A percentile compares a stretch with the other conserved stretches of the same genome.
Evolutionary conservation across 1,140 invertebrate genomes (phyloP).

Genomic region (Cylas formicarius): DNA sequence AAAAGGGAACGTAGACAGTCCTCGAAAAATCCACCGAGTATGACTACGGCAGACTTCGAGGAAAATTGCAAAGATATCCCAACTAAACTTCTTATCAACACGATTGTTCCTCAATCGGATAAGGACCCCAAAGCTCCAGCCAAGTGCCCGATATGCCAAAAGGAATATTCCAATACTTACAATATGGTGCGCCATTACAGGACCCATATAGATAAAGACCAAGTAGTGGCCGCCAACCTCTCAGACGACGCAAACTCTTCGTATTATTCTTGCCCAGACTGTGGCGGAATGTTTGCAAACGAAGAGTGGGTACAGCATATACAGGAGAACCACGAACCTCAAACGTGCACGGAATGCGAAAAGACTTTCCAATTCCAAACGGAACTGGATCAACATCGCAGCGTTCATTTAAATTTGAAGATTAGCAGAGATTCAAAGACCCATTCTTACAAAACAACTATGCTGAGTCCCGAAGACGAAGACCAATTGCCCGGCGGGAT

Average conservation of each 20-base stretch:
- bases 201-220: constrained; percentile 36
- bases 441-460: constrained; percentile 28
- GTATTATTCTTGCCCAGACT: constrained; percentile 51
- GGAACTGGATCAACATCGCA: constrained; percentile 56
- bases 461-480: constrained; percentile 28
- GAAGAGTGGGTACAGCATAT: constrained; percentile 50
- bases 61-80: constrained; percentile 4
- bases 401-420: constrained; percentile 57
- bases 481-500: constrained; percentile 2
- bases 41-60: constrained; percentile 12
- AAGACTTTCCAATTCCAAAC: constrained; percentile 51
- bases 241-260: constrained; percentile 39
- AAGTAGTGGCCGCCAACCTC: constrained; percentile 8
- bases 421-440: constrained; percentile 46
- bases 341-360: constrained; percentile 55
- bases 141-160: constrained; percentile 45
- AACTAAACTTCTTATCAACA: constrained; percentile 9
- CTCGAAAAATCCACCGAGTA: constrained; percentile 11
- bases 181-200: constrained; percentile 51
- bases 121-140: not conserved
- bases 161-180: constrained; percentile 47
- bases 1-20: constrained; percentile 21
- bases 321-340: constrained; percentile 45
- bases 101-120: constrained; percentile 3
- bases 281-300: constrained; percentile 48